These are phyloP conservation scores for Globodera ellingtonae DNA, from an alignment of 1,140 invertebrate genomes.

Conservation along the genomic window DNA sequence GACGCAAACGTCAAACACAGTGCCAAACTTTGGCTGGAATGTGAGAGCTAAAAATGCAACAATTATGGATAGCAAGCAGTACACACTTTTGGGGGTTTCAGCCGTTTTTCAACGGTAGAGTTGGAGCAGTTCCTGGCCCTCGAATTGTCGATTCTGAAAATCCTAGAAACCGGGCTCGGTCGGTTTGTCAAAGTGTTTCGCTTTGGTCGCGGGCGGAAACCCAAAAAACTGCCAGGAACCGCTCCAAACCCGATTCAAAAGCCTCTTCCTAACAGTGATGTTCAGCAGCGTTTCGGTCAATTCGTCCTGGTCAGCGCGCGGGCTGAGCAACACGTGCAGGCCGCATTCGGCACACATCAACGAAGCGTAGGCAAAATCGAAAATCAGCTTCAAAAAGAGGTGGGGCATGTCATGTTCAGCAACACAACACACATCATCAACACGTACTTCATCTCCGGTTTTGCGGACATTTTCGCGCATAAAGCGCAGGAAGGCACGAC, in stretches of 20 bases:
- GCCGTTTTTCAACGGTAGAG: no score
- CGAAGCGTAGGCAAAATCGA: constrained; percentile 13
- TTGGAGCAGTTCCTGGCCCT: no score
- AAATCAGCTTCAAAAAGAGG: not conserved
- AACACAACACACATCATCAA: not conserved
- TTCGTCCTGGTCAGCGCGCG: constrained; percentile 4
- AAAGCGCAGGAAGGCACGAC: not conserved
- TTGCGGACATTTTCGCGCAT: constrained; percentile 3
- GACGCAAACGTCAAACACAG: not conserved
- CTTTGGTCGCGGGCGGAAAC: no score
- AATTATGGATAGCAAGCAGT: not conserved
- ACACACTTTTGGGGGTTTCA: not conserved
- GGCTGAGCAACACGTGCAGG: not conserved
- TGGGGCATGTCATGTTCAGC: not conserved
- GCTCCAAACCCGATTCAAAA: no score
- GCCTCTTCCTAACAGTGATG: not conserved
- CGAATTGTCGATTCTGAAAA: no score
- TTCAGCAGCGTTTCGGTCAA: not conserved
- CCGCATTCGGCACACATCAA: constrained; percentile 3
- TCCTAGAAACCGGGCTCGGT: not conserved
- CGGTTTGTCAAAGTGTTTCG: not conserved
- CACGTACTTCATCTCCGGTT: not conserved
- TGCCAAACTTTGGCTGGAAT: not conserved
- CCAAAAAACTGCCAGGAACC: no score
- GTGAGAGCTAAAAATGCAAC: not conserved